A percentile compares a stretch with the other conserved stretches of the same genome.
These are phyloP conservation scores for Chrysolina haemoptera DNA, from an alignment of 2,888 invertebrate genomes.

Conservation along the genomic window DNA sequence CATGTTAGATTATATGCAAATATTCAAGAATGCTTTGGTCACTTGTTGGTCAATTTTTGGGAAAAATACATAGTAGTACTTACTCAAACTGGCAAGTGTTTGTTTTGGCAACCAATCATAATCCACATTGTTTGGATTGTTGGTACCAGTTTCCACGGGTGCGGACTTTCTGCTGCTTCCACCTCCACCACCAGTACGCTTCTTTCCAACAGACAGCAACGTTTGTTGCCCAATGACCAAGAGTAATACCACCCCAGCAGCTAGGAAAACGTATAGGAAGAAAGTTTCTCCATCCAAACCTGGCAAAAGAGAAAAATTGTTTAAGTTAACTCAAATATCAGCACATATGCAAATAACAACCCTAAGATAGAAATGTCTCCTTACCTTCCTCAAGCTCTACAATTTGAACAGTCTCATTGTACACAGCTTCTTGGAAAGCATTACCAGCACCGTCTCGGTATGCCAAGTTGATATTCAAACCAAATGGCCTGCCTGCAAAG, in stretches of 20 bases:
- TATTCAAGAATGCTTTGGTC: too few relatives aligned
- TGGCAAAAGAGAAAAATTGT: slow-evolving; percentile 46
- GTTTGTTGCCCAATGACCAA: slow-evolving; percentile 93
- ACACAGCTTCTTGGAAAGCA: slow-evolving; percentile 89
- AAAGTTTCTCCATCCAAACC: slow-evolving; percentile 97
- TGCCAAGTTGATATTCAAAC: slow-evolving; percentile 91
- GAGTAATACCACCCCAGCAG: slow-evolving; percentile 89
- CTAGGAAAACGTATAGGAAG: slow-evolving; percentile 96
- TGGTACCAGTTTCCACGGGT: slow-evolving; percentile 91
- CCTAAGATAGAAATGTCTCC: neutral
- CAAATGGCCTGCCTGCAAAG: slow-evolving; percentile 97
- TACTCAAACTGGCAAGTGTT: slow-evolving; percentile 87
- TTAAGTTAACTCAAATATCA: slow-evolving; percentile 16
- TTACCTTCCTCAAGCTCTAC: slow-evolving; percentile 92
- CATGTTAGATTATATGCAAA: too few relatives aligned
- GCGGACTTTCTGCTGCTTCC: slow-evolving; percentile 73
- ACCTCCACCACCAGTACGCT: slow-evolving; percentile 71
- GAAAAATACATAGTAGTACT: slow-evolving; percentile 67
- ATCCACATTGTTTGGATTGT: slow-evolving; percentile 92
- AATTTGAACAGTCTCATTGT: slow-evolving; percentile 97
- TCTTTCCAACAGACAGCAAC: slow-evolving; percentile 86
- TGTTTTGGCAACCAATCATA: slow-evolving; percentile 98
- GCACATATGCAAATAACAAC: neutral
- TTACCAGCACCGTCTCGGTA: slow-evolving; percentile 86
- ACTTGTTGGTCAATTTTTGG: too few relatives aligned